A percentile compares a stretch with the other conserved stretches of the same genome.
Conservation (phyloP, 2,113 vertebrate genomes). For the Larimichthys crocea region DNA sequence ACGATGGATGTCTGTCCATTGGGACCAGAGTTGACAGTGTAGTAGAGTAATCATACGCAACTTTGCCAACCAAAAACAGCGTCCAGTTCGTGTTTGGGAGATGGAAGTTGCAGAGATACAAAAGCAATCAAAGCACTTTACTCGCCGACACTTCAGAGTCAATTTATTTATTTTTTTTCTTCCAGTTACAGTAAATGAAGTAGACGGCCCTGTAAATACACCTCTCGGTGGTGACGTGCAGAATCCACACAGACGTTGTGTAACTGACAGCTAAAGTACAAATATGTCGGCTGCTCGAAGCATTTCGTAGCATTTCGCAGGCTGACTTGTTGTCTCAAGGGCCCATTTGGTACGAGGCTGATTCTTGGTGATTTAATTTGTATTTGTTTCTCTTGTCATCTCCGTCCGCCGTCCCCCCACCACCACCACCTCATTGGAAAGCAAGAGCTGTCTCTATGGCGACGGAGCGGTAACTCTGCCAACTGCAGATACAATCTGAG, state of each 20-base stretch:
- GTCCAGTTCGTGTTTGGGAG: not conserved
- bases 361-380: slow-evolving; percentile 56
- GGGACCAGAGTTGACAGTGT: not conserved
- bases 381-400: slow-evolving; percentile 59
- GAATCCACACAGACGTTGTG: not conserved
- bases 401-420: not conserved
- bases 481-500: slow-evolving; percentile 19
- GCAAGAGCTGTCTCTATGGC: slow-evolving; percentile 38
- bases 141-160: not conserved
- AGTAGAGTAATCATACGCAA: not conserved
- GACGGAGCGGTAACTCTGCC: slow-evolving; percentile 18
- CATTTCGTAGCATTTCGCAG: slow-evolving; percentile 6
- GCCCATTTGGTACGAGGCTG: slow-evolving; percentile 6
- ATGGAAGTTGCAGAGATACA: not conserved
- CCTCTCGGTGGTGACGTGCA: not conserved
- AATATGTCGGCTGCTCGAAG: slow-evolving; percentile 8
- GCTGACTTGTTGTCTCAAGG: slow-evolving; percentile 26
- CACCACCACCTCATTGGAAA: not conserved
- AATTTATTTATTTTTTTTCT: not conserved
- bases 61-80: not conserved
- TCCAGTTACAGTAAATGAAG: not conserved
- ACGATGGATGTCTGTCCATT: not conserved
- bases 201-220: slow-evolving; percentile 16
- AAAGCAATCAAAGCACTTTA: not conserved
- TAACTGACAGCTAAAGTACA: slow-evolving; percentile 7